Conservation (phyloP, 2,797 vertebrate species). For the Melopsittacus undulatus region DNA sequence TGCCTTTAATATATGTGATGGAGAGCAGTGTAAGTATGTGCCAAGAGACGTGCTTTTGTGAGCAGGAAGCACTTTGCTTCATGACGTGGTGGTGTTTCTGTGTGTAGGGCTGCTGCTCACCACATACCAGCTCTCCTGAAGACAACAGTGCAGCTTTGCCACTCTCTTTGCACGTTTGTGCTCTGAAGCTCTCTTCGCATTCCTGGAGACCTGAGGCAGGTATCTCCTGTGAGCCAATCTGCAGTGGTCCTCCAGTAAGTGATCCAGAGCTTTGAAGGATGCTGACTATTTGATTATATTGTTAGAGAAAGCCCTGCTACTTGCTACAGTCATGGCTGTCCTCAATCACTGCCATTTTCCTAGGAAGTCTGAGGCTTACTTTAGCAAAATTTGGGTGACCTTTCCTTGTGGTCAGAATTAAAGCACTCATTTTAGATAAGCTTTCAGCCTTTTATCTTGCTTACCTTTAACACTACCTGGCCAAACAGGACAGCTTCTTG, state of each 20-base stretch:
- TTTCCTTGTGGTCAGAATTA: background rate
- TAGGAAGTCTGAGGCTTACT: background rate
- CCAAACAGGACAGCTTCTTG: background rate
- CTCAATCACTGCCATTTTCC: background rate
- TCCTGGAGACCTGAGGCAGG: background rate
- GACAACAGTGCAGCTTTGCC: background rate
- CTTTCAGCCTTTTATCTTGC: background rate
- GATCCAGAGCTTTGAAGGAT: background rate
- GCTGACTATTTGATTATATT: background rate
- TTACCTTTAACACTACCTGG: background rate
- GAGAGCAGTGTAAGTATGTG: background rate
- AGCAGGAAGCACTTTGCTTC: background rate
- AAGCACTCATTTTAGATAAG: background rate
- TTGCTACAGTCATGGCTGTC: background rate
- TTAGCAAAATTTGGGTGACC: background rate
- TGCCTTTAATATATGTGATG: background rate
- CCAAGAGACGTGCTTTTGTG: fast-evolving
- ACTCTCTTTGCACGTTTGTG: fast-evolving
- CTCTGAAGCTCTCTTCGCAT: background rate
- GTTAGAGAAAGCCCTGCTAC: background rate
- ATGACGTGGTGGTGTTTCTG: fast-evolving
- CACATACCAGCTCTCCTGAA: background rate
- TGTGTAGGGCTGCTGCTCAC: background rate
- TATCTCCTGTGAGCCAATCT: background rate
- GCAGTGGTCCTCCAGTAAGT: background rate